Conservation (phyloP, 2,113 vertebrate species). For the Pleuronectes platessa region DNA sequence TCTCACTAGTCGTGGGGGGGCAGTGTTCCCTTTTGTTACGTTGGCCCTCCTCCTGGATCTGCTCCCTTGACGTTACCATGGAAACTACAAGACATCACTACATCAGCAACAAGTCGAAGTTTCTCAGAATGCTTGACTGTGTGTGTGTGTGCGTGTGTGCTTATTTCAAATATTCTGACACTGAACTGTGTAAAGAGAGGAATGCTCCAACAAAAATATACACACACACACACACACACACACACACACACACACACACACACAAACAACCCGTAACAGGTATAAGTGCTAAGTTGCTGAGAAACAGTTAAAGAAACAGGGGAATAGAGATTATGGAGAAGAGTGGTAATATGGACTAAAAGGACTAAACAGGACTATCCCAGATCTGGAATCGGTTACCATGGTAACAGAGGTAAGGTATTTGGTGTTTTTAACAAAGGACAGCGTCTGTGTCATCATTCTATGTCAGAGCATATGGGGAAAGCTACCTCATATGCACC, state of each 20-base stretch:
- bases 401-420: conserved; percentile 70
- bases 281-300: conserved; percentile 19
- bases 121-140: conserved; percentile 60
- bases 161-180: conserved; percentile 63
- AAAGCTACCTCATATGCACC: neutral
- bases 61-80: conserved; percentile 76
- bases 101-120: conserved; percentile 77
- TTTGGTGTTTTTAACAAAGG: conserved; percentile 50
- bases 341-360: conserved; percentile 35
- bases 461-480: conserved; percentile 19
- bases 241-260: neutral
- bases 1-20: conserved; percentile 72
- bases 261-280: neutral
- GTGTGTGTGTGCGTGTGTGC: neutral
- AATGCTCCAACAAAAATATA: conserved; percentile 12
- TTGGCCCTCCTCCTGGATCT: conserved; percentile 70
- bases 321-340: conserved; percentile 34
- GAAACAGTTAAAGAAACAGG: conserved; percentile 33
- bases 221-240: neutral
- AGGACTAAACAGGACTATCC: conserved; percentile 53
- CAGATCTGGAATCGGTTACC: conserved; percentile 64
- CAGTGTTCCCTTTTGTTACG: conserved; percentile 78
- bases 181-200: conserved; percentile 32
- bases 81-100: conserved; percentile 82
- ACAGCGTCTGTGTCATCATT: conserved; percentile 25